Evolutionary conservation across 2,888 invertebrate species (phyloP), one percentile per base, ranked within the genome.

Genomic region (Pelosia muscerda): DNA sequence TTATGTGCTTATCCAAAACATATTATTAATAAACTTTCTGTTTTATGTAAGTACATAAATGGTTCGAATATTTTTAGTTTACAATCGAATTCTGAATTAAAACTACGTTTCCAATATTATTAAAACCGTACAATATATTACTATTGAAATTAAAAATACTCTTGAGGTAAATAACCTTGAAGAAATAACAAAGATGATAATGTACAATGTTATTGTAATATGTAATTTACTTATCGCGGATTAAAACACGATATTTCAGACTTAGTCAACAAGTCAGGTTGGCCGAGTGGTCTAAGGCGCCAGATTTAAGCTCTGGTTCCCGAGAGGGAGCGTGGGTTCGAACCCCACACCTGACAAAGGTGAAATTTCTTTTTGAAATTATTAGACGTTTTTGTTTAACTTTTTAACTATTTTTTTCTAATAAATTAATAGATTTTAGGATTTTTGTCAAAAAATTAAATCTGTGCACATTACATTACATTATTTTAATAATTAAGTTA

Each of bases 231-330:
- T 25, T n/a, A 4, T 31, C 26, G 28, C n/a, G 28, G n/a, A 28
- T 42, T 62, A 2, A 1, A 62, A 31, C 4, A 11, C 15, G 2
- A 15, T 55, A 63, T 55, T 63, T 55, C 26, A 1, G 5, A 0
- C 0, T 0, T 0, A 0, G 0, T 2, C n/a, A 5, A 5, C 25
- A 72, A 82, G 96, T 96, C 96, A 96, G 96, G 96, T 97, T 97
- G 97, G 96, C 96, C 96, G 97, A 97, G 96, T 96, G 97, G 97
- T 97, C 96, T 97, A 97, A 97, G 96, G 96, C 97, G 97, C 96
- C 96, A 96, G 96, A 96, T 96, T 97, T 97, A 97, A 97, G 97
- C 96, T 97, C 96, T 97, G 96, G 96, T 97, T 96, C 97, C 96
- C 96, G 95, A 95, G 93, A 95, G 96, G 96, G 97, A 96, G 96